A percentile compares a stretch with the other conserved stretches of the same genome.
Conservation (phyloP, 2,888 invertebrate species). For the Anoplius nigerrimus region DNA sequence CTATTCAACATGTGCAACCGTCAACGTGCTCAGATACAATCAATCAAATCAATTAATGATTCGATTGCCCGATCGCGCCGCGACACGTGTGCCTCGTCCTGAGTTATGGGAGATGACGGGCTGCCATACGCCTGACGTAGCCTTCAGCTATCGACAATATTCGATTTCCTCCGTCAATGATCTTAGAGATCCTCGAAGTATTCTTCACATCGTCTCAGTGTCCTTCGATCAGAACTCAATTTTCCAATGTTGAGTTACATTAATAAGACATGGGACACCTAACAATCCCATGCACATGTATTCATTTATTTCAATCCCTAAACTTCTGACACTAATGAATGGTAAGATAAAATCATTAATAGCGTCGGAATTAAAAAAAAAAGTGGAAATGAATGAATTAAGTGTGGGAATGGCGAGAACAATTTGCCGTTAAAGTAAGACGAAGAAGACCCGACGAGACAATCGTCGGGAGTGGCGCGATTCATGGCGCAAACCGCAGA, state of each 20-base stretch:
- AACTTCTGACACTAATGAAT: too few relatives aligned
- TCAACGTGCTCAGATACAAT: conserved; percentile 71
- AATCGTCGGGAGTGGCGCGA: conserved; percentile 15
- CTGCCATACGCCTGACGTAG: conserved; percentile 5
- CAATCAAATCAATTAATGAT: conserved; percentile 73
- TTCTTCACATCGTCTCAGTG: too few relatives aligned
- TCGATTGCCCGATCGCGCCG: conserved; percentile 63
- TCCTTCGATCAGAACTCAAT: too few relatives aligned
- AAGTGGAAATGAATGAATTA: not conserved
- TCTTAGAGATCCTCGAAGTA: too few relatives aligned
- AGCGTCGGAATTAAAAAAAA: not conserved
- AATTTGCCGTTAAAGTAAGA: conserved; percentile 24
- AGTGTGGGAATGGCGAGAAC: too few relatives aligned
- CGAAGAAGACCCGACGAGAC: conserved; percentile 29
- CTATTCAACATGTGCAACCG: conserved; percentile 73
- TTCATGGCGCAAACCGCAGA: conserved; percentile 34
- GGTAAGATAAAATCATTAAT: too few relatives aligned
- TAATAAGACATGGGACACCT: too few relatives aligned
- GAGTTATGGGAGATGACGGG: conserved; percentile 20
- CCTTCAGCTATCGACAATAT: not conserved
- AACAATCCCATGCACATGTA: too few relatives aligned
- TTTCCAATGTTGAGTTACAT: too few relatives aligned
- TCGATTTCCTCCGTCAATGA: too few relatives aligned
- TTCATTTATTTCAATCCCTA: too few relatives aligned
- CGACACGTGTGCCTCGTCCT: conserved; percentile 45